Evolutionary conservation across 2,888 invertebrate genomes (phyloP).

Genomic region (Nycteola revayana): DNA sequence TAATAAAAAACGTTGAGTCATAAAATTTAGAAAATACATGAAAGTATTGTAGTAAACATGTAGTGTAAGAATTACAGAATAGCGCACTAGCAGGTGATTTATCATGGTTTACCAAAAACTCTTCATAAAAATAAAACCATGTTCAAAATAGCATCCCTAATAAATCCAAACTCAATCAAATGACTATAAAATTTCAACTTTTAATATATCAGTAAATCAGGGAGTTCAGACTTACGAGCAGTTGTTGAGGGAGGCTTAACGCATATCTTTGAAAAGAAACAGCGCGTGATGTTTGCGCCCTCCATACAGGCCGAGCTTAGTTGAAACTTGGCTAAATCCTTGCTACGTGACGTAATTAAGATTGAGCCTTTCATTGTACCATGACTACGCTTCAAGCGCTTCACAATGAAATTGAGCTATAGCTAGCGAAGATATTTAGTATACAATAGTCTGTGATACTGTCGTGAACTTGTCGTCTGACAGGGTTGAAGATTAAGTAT

Average conservation of each 20-base stretch:
- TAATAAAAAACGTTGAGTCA: too few species aligned
- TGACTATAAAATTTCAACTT: conserved; percentile 33
- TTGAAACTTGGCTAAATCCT: conserved; percentile 59
- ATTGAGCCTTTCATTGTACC: conserved; percentile 33
- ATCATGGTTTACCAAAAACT: too few species aligned
- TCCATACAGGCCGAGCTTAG: conserved; percentile 47
- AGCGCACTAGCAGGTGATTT: too few species aligned
- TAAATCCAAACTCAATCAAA: conserved; percentile 21
- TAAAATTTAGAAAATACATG: too few species aligned
- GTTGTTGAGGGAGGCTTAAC: conserved; percentile 53
- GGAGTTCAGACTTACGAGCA: conserved; percentile 47
- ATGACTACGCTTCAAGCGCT: conserved; percentile 27
- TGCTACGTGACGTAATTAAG: conserved; percentile 65
- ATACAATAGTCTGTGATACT: too few species aligned
- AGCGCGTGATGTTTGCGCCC: conserved; percentile 55
- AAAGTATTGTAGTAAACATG: too few species aligned
- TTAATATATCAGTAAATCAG: conserved; percentile 32
- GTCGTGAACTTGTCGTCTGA: too few species aligned
- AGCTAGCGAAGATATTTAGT: too few species aligned
- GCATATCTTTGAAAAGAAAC: conserved; percentile 58
- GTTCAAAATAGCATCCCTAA: too few species aligned
- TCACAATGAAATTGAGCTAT: background rate
- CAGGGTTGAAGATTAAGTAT: too few species aligned
- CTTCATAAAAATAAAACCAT: too few species aligned
- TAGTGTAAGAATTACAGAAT: too few species aligned